Conservation (phyloP, 2,113 vertebrate genomes). For the Ciconia boyciana region DNA sequence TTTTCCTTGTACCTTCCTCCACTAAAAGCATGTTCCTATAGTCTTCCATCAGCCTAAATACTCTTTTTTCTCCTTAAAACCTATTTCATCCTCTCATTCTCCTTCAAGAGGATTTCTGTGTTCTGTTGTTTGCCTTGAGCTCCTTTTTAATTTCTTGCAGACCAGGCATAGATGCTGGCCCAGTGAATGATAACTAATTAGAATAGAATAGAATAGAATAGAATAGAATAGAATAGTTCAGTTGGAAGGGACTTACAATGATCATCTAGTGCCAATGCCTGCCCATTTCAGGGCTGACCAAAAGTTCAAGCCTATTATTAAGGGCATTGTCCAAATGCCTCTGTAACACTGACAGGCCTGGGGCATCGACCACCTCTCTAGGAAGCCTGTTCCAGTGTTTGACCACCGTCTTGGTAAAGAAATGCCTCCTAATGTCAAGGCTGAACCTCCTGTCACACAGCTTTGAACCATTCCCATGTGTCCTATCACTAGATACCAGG, state of each 20-base stretch:
- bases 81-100: neutral
- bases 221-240: neutral
- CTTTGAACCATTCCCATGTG: rapidly evolving
- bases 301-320: neutral
- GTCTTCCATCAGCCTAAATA: neutral
- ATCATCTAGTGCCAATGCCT: neutral
- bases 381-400: neutral
- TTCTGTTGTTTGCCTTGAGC: neutral
- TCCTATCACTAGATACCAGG: neutral
- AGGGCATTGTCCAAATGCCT: neutral
- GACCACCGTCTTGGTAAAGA: neutral
- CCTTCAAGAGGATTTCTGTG: neutral
- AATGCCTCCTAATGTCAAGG: neutral
- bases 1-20: neutral
- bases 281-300: neutral
- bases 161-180: neutral
- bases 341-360: neutral
- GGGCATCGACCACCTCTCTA: neutral
- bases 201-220: neutral
- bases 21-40: neutral
- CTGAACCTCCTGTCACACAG: rapidly evolving
- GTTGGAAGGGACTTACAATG: neutral
- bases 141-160: neutral
- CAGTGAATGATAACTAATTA: neutral
- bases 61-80: neutral